phyloP scores from a whole-genome alignment of 2,888 invertebrate species.

The Cheilosia vernalis region DNA sequence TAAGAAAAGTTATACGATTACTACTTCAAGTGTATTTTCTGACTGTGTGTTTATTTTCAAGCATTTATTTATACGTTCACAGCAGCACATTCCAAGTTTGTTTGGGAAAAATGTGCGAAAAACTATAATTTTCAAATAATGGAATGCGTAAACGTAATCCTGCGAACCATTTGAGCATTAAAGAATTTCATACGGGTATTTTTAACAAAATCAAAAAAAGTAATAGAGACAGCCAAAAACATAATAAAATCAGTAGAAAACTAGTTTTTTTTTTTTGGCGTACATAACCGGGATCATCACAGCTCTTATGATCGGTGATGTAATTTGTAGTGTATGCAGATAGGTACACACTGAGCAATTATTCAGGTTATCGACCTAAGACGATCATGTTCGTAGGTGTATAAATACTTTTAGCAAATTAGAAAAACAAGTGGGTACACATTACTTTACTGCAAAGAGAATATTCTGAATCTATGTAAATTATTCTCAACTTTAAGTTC shows the following conservation, averaged over 20 bases:
- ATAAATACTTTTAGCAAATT: background rate
- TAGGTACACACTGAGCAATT: background rate
- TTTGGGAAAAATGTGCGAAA: constrained; percentile 14
- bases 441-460: too few relatives aligned
- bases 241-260: too few relatives aligned
- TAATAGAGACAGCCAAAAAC: too few relatives aligned
- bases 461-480: too few relatives aligned
- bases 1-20: background rate
- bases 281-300: too few relatives aligned
- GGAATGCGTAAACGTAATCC: too few relatives aligned
- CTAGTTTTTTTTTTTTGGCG: too few relatives aligned
- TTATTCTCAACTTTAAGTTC: too few relatives aligned
- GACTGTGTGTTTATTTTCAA: constrained; percentile 28
- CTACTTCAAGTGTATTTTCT: constrained; percentile 8
- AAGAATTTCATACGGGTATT: too few relatives aligned
- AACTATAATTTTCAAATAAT: background rate
- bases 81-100: constrained; percentile 12
- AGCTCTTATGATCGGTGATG: constrained; percentile 30
- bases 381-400: background rate
- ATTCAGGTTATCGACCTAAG: constrained; percentile 6
- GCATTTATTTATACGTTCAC: constrained; percentile 13
- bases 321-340: constrained; percentile 7
- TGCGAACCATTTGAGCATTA: too few relatives aligned
- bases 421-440: too few relatives aligned
- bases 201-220: too few relatives aligned